Conservation (phyloP, 2,888 invertebrate genomes). For the Thalpophila matura region DNA sequence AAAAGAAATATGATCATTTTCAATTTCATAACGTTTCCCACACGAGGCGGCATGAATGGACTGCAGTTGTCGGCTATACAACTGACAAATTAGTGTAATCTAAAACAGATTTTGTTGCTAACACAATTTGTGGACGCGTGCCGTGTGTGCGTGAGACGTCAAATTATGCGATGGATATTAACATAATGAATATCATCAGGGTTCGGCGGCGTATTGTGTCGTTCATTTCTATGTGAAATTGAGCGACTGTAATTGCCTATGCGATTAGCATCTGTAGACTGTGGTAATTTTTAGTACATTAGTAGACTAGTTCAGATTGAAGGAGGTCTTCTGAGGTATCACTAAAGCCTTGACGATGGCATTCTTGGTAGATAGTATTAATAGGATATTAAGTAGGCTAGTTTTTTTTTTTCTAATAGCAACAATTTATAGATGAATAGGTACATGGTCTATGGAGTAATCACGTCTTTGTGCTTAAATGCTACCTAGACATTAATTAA, state of each 20-base stretch:
- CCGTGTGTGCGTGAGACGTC: slow-evolving; percentile 73
- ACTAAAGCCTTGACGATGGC: slow-evolving; percentile 21
- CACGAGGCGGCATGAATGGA: slow-evolving; percentile 84
- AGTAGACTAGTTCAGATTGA: slow-evolving; percentile 32
- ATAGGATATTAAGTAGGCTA: slow-evolving; percentile 20
- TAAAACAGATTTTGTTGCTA: slow-evolving; percentile 85
- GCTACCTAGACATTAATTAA: slow-evolving; percentile 20
- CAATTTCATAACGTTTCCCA: slow-evolving; percentile 90
- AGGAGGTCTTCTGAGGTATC: slow-evolving; percentile 29
- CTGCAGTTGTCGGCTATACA: slow-evolving; percentile 69
- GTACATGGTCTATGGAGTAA: slow-evolving; percentile 10
- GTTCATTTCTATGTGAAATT: slow-evolving; percentile 58
- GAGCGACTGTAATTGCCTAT: slow-evolving; percentile 55
- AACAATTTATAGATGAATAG: slow-evolving; percentile 32
- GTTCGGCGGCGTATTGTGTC: slow-evolving; percentile 48
- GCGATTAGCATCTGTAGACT: slow-evolving; percentile 53
- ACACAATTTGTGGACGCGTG: slow-evolving; percentile 75
- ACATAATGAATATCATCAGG: slow-evolving; percentile 74
- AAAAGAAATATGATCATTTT: slow-evolving; percentile 91
- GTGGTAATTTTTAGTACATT: slow-evolving; percentile 58
- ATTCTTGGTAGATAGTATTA: slow-evolving; percentile 37
- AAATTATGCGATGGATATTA: slow-evolving; percentile 76
- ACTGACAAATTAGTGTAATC: slow-evolving; percentile 89
- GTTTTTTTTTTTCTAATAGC: slow-evolving; percentile 28
- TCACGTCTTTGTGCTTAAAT: slow-evolving; percentile 32